Evolutionary conservation across 2,888 invertebrate genomes (phyloP), one percentile per base, ranked within the genome.

Genomic region (Chymomyza fuscimana): DNA sequence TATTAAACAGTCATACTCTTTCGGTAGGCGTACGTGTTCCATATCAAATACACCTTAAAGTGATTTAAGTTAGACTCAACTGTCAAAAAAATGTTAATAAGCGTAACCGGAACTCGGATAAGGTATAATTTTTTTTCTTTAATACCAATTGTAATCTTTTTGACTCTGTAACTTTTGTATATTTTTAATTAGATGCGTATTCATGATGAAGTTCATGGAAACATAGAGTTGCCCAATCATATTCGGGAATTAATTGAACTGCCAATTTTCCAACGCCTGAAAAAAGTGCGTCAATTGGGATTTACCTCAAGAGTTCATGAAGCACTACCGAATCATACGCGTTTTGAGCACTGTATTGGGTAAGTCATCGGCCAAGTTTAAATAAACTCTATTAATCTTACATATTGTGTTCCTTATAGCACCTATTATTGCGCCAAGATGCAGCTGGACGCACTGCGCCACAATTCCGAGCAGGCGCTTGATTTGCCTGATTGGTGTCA

Each of bases 231-330:
- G 3, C 89, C 90, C 5, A 10, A 56, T 0, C 70, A 87, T 56
- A 86, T 90, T 61, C 46, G 65, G 1, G 81, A 73, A 15, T 93
- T 95, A 16, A 93, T 95, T 4, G 93, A 93, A 81, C 94, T 94
- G 0, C 92, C 91, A 0, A 92, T 94, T 78, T 95, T 95, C 82
- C 94, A 94, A 88, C 91, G 95, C n/a, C 91, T 95, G 3, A 92
- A 94, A 51, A 90, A 91, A 67, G 86, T 95, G 10, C 93, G 93
- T 74, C 95, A 95, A 88, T 89, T 94, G 15, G 94, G 94, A 0
- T 78, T 92, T 4, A 81, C 92, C 25, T 90, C 92, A 4, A 58
- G 2, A 19, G 58, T 12, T 6, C 50, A 93, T 0, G 93, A 92
- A 73, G 94, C 94, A 0, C 90, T 92, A 1, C 93, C 93, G 0